A percentile compares a stretch with the other conserved stretches of the same genome.
Conservation (phyloP, 2,888 invertebrate species). For the Noctuana brunneofusca region DNA sequence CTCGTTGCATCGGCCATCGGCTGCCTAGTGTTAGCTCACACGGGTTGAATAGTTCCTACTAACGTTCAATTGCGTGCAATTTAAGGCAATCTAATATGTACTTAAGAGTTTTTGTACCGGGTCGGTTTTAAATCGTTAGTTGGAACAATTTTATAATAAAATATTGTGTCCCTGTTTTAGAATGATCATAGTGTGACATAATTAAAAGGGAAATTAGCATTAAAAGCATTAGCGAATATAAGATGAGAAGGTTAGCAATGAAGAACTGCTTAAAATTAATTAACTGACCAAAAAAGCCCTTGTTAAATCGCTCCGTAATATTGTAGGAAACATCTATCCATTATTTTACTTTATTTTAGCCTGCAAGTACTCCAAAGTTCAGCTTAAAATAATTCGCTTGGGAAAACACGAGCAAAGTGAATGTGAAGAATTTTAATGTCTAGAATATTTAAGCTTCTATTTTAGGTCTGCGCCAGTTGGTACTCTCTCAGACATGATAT, state of each 20-base stretch:
- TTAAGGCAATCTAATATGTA: background rate
- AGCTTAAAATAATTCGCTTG: conserved; percentile 18
- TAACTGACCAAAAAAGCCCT: no score
- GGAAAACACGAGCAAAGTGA: conserved; percentile 12
- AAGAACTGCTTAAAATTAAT: no score
- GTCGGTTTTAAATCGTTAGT: no score
- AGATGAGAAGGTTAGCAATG: no score
- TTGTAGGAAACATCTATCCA: background rate
- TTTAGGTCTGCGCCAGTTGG: conserved; percentile 16
- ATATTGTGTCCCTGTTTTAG: no score
- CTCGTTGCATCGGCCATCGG: conserved; percentile 46
- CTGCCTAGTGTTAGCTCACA: conserved; percentile 5
- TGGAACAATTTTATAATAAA: no score
- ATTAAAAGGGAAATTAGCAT: no score
- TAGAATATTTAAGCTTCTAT: conserved; percentile 21
- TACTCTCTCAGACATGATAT: conserved; percentile 24
- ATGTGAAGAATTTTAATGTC: conserved; percentile 26
- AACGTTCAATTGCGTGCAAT: background rate
- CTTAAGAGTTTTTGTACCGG: background rate
- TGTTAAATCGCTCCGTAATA: no score
- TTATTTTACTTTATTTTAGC: background rate
- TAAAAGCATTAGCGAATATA: no score
- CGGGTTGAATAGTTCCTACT: background rate
- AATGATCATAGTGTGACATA: no score
- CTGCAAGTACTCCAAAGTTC: background rate